Conservation (phyloP, 64 coral and sea anemone species). For the Dendronephthya gigantea region DNA sequence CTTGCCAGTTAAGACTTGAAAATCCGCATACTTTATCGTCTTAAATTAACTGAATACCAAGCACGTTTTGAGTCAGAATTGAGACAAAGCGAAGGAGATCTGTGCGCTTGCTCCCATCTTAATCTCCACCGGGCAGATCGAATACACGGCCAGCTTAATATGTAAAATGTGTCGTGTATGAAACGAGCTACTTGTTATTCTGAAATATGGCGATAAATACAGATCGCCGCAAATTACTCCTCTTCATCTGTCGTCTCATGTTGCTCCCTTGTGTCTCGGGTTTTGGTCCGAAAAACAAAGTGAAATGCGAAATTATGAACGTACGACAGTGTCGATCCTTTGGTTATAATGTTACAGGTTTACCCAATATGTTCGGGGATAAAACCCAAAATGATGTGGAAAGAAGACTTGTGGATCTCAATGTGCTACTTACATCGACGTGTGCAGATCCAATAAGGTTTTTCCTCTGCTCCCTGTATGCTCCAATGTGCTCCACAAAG, state of each 20-base stretch:
- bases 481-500: conserved; percentile 70
- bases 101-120: too few relatives aligned
- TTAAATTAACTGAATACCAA: conserved; percentile 16
- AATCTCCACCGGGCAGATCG: too few relatives aligned
- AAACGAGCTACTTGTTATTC: neutral
- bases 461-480: conserved; percentile 84
- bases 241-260: neutral
- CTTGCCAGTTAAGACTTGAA: neutral
- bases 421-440: conserved; percentile 44
- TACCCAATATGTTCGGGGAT: conserved; percentile 75
- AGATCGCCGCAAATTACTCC: neutral
- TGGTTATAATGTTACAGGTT: conserved; percentile 75
- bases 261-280: neutral
- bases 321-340: conserved; percentile 41
- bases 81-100: neutral
- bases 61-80: neutral
- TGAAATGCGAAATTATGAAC: conserved; percentile 48
- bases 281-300: neutral
- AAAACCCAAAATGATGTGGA: conserved; percentile 64
- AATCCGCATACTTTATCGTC: conserved; percentile 12
- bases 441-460: conserved; percentile 68
- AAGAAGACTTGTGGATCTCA: conserved; percentile 32
- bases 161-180: too few relatives aligned
- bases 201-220: neutral
- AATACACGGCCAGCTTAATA: too few relatives aligned